These are phyloP conservation scores for Phyllotreta striolata DNA, from an alignment of 2,888 invertebrate genomes.

Conservation along the genomic window DNA sequence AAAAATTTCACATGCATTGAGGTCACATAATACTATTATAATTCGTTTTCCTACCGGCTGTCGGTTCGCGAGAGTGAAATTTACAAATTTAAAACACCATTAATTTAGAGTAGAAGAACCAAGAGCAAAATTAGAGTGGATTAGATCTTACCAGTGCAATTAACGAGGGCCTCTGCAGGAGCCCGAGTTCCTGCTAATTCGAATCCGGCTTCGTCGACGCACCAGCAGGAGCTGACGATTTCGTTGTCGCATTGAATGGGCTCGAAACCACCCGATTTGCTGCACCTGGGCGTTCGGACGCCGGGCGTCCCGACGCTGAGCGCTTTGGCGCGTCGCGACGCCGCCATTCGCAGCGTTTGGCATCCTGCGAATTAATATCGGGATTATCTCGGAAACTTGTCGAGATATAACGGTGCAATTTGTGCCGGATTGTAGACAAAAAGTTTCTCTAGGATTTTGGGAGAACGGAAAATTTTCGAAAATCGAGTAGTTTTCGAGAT, in stretches of 20 bases:
- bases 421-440: no score
- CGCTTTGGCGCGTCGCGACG: constrained; percentile 70
- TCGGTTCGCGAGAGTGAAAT: constrained; percentile 16
- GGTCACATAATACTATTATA: constrained; percentile 19
- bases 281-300: constrained; percentile 75
- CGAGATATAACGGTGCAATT: no score
- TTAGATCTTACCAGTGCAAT: constrained; percentile 68
- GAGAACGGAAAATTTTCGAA: no score
- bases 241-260: constrained; percentile 79
- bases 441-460: no score
- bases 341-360: constrained; percentile 70
- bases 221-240: constrained; percentile 81
- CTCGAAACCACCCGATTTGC: constrained; percentile 77
- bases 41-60: background rate
- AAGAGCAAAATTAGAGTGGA: no score
- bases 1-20: constrained; percentile 24
- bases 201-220: constrained; percentile 80
- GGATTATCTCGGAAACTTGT: background rate
- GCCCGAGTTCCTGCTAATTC: constrained; percentile 81
- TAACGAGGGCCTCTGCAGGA: constrained; percentile 69
- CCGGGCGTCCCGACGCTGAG: constrained; percentile 62
- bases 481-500: no score
- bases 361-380: constrained; percentile 63
- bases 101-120: no score
- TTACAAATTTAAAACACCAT: background rate